phyloP scores from a whole-genome alignment of 2,113 vertebrate species.

The Tympanuchus pallidicinctus region DNA sequence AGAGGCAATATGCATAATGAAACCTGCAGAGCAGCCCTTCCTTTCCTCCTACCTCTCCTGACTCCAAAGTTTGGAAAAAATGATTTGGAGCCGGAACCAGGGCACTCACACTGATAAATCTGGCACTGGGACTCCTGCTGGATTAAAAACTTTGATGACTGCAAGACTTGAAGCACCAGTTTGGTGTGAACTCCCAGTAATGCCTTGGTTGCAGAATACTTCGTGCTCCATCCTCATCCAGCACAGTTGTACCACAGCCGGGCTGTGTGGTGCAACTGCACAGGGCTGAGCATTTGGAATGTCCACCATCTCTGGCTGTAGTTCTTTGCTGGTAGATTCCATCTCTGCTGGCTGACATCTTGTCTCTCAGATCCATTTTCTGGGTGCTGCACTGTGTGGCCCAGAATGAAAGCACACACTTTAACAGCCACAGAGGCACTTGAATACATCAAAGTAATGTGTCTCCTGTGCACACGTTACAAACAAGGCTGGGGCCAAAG shows the following conservation, averaged over 20 bases:
- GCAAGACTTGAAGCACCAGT: background rate
- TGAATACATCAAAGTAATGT: background rate
- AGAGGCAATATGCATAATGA: background rate
- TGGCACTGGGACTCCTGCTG: background rate
- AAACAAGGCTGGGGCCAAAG: background rate
- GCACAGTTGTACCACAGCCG: background rate
- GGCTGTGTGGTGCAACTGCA: background rate
- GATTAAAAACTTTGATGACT: background rate
- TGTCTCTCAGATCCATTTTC: background rate
- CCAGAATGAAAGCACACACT: background rate
- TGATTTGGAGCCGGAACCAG: background rate
- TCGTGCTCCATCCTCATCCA: accelerated
- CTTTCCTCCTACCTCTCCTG: background rate
- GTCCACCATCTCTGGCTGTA: background rate
- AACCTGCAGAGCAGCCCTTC: background rate
- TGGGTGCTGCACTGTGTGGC: background rate
- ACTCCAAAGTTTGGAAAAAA: background rate
- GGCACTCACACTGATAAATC: background rate
- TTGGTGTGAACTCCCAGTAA: background rate
- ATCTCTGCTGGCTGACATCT: background rate
- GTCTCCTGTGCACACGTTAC: background rate
- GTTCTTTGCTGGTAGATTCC: background rate
- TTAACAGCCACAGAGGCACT: too few species aligned
- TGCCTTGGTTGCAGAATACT: background rate
- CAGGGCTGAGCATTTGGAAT: background rate